These are phyloP conservation scores for Protomyctophum bolini DNA, from an alignment of 2,113 vertebrate genomes.

Conservation along the genomic window DNA sequence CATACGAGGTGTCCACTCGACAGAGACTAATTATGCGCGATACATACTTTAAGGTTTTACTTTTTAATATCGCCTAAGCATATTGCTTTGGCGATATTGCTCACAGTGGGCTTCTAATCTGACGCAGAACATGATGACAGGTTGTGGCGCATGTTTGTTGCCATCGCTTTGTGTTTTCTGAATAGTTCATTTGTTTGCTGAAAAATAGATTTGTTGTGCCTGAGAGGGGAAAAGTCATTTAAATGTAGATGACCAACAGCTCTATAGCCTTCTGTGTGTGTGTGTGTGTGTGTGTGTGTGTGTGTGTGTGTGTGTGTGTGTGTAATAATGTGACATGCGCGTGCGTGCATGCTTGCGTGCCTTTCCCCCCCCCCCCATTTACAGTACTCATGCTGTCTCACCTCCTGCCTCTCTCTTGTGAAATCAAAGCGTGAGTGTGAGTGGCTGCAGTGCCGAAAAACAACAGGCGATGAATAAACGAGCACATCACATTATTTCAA, in stretches of 20 bases:
- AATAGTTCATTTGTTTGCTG: background rate
- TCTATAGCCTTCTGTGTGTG: constrained; percentile 12
- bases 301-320: no score
- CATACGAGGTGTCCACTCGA: no score
- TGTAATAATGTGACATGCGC: no score
- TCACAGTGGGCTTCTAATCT: background rate
- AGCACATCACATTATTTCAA: constrained; percentile 9
- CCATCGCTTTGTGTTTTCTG: background rate
- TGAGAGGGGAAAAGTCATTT: constrained; percentile 42
- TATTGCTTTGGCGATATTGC: no score
- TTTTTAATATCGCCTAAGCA: no score
- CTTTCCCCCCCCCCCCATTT: background rate
- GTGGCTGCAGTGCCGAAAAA: constrained; percentile 24
- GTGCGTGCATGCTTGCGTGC: background rate
- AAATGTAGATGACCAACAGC: constrained; percentile 54
- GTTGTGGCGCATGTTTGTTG: constrained; percentile 8
- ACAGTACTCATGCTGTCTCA: background rate
- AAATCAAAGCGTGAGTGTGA: constrained; percentile 52
- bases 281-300: background rate
- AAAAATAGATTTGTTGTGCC: background rate
- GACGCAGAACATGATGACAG: background rate
- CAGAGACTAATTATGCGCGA: no score
- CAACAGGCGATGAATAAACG: background rate
- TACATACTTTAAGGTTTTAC: no score
- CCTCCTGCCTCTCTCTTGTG: constrained; percentile 13